Conservation (phyloP, 2,113 vertebrate species). For the Geothlypis trichas region DNA sequence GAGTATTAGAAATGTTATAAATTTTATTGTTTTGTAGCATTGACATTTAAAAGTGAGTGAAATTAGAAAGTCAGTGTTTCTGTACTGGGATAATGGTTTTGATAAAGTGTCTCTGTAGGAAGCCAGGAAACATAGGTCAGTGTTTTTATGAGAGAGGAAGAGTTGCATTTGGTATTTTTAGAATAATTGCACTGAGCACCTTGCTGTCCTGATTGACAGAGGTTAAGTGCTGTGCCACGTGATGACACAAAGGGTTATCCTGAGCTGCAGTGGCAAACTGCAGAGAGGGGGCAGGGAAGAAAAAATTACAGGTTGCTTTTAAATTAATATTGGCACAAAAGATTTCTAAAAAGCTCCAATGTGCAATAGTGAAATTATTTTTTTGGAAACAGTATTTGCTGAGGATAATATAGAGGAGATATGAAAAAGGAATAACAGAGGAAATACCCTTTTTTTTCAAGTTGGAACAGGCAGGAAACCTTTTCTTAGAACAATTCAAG, state of each 20-base stretch:
- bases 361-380: background rate
- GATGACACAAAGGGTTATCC: background rate
- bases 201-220: background rate
- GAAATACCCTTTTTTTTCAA: background rate
- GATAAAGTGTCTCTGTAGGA: background rate
- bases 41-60: background rate
- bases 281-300: background rate
- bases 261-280: background rate
- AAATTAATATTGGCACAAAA: background rate
- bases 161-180: background rate
- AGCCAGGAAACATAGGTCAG: background rate
- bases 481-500: background rate
- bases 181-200: background rate
- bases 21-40: background rate
- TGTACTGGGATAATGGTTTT: background rate
- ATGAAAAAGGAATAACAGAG: background rate
- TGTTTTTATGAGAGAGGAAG: background rate
- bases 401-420: background rate
- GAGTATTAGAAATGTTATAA: background rate
- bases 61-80: background rate
- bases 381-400: background rate
- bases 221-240: background rate
- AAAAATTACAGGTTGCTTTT: background rate
- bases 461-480: background rate
- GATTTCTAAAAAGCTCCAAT: fast-evolving